A percentile compares a stretch with the other conserved stretches of the same genome.
Evolutionary conservation across 2,113 vertebrate genomes (phyloP).

Genomic region (Tauraco erythrolophus): DNA sequence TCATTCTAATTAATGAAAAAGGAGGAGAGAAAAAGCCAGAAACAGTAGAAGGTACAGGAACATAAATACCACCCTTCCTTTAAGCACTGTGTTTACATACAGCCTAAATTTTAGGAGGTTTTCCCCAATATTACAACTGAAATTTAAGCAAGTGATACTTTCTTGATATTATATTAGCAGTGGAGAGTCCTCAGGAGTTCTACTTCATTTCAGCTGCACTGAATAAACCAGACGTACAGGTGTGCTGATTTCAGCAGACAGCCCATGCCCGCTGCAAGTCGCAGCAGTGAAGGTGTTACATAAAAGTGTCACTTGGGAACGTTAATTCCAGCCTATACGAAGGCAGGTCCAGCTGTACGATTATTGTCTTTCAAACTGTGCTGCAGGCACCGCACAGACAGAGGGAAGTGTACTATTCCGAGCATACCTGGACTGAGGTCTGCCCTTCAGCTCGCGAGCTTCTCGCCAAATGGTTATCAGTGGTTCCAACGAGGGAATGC

Average conservation of each 20-base stretch:
- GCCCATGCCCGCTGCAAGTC: background rate
- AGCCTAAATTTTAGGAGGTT: background rate
- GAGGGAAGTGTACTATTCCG: background rate
- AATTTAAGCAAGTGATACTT: background rate
- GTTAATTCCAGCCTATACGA: background rate
- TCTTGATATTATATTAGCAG: background rate
- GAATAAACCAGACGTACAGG: background rate
- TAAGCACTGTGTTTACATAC: background rate
- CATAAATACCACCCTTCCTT: background rate
- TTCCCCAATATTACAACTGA: background rate
- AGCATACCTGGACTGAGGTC: constrained; percentile 87
- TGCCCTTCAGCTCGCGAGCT: constrained; percentile 92
- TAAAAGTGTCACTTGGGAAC: rapidly evolving
- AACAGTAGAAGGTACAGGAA: background rate
- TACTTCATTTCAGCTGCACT: background rate
- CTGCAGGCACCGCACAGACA: background rate
- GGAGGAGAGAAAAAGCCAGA: background rate
- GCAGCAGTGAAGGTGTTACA: background rate
- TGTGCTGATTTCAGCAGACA: background rate
- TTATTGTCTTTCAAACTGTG: background rate
- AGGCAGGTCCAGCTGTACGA: background rate
- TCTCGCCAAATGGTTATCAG: constrained; percentile 81
- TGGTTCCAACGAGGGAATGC: constrained; percentile 81
- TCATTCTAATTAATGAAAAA: background rate
- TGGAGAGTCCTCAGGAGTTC: background rate